Base-by-base conservation (phyloP, 2,888 invertebrate species). In the Blastobasis adustella region DNA sequence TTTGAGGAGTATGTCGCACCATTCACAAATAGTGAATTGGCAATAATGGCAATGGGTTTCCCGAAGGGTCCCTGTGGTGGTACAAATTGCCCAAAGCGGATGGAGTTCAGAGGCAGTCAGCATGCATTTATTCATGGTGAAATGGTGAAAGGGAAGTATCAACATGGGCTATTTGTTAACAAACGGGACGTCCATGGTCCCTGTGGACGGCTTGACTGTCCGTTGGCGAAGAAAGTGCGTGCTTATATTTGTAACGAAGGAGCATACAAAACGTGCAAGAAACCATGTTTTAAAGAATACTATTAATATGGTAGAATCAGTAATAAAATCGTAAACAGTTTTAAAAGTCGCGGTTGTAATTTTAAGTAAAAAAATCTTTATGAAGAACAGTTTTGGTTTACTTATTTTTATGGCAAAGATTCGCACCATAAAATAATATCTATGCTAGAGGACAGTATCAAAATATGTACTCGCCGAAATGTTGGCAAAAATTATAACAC, bases 31-130 rank as follows among this genome's bases (percentile, higher is more conserved):
- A 82, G 82, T 50, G 88, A 88, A 58, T 61, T 88, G 5, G 76
- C 80, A 0, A 88, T 88, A 51, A 66, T 88, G n/a, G 66, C 88
- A 0, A 88, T 88, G 88, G 88, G 88, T 45, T 88, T 88, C 51
- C 88, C 88, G 1, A 88, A 86, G 63, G 88, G 88, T 0, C 87
- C 87, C 4, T 88, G 88, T 60, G 87, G 86, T 51, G 88, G 88
- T n/a, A 86, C 84, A 0, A 88, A 88, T 48, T 88, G 88, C 62
- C 75, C 72, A 1, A 84, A 80, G 55, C 68, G 88, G 54, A 83
- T 88, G 86, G 85, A 88, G 0, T 87, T 71, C 49, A 72, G 86
- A 58, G 86, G 86, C 1, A 84, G 83, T 55, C 84, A 88, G 51
- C 87, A 88, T 57, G 81, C 82, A 49, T 88, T 88, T 47, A 84